Evolutionary conservation across 2,797 vertebrate species (phyloP), one percentile per base, ranked within the genome.

Genomic region (Girardinus metallicus): DNA sequence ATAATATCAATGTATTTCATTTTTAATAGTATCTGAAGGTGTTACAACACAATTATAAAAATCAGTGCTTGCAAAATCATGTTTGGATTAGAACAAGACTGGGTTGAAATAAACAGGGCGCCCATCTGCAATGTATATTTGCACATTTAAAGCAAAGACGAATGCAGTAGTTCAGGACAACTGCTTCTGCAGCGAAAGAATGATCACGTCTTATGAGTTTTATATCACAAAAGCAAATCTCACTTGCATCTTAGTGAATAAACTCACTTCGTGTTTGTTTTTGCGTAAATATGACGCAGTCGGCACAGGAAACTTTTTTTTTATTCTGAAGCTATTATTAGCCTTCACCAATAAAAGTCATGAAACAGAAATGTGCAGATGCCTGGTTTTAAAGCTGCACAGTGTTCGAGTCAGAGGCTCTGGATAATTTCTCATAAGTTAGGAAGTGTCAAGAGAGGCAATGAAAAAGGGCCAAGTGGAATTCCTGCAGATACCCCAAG

Each of bases 391-490:
- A 43, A 73, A 53, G 66, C 73, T 49, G 46, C 80, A 71, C 60
- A 26, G 10, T 49, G 21, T 73, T 60, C 68, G 77, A 82, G 66
- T 41, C 41, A 81, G 26, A 71, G 3, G 5, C 5, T 21, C 79
- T 88, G 86, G 80, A 34, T 78, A 71, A 75, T 75, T 83, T 88
- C 79, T 83, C 66, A 74, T 44, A 85, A 83, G 83, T 34, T 34
- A 31, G 31, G 66, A 86, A 90, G 88, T 79, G 86, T 86, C 82
- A 84, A 70, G 75, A 74, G 44, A 43, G 79, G 78, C 68, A 34
- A 62, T n/a, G 51, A 62, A 74, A 83, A 90, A 89, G 80, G 66
- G 80, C 74, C 29, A 72, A 31, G 41, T 78, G 60, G 34, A 78
- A 41, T 62, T 73, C 60, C 71, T 83, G 62, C 12, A 79, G 73